Evolutionary conservation across 2,797 vertebrate species (phyloP).

Genomic region (Margarornis squamiger): DNA sequence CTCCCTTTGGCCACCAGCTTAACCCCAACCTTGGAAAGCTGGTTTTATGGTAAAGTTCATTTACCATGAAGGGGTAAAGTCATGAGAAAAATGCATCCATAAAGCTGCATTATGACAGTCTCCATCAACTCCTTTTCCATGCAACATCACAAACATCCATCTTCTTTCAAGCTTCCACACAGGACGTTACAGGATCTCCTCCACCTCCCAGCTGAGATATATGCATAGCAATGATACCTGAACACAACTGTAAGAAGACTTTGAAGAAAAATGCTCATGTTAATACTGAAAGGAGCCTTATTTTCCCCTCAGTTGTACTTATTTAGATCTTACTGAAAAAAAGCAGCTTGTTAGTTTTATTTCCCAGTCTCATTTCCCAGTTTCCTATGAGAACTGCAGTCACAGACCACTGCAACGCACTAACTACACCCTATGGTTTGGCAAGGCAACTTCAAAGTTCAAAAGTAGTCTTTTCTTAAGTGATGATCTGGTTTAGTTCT

Average conservation of each 20-base stretch:
- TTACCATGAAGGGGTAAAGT: background rate
- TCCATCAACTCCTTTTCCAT: background rate
- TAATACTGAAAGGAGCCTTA: background rate
- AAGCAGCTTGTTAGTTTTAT: background rate
- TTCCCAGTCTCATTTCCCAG: background rate
- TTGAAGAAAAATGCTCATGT: background rate
- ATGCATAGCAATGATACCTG: background rate
- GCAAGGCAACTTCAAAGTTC: background rate
- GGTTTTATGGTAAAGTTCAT: background rate
- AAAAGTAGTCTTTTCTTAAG: background rate
- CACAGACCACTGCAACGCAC: background rate
- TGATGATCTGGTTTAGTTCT: background rate
- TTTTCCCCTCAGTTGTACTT: background rate
- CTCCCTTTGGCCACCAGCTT: background rate
- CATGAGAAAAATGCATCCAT: background rate
- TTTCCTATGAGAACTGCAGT: background rate
- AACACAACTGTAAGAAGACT: background rate
- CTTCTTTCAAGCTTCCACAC: background rate
- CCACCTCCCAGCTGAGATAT: background rate
- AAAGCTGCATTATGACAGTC: background rate
- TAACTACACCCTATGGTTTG: background rate
- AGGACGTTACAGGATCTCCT: background rate
- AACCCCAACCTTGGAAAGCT: background rate
- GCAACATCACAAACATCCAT: background rate
- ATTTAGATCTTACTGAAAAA: background rate